Evolutionary conservation across 2,888 invertebrate species (phyloP), one percentile per base, ranked within the genome.

Genomic region (Apodemia mormo): DNA sequence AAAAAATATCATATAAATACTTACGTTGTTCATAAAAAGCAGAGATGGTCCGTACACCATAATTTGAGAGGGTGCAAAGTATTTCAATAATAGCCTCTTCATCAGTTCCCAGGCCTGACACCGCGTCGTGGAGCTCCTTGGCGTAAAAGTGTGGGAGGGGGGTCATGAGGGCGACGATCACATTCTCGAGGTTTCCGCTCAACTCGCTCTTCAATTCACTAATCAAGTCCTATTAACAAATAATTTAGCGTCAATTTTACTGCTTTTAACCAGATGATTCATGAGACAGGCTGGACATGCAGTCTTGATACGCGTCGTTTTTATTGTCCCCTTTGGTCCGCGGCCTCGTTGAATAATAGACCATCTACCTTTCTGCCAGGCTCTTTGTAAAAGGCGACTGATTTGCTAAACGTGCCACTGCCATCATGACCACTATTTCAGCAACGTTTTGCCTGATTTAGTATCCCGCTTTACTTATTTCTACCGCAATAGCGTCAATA

Each of bases 41-140:
- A 61, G 96, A 96, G 82, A 98, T 97, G 52, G 97, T 97, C 76
- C 96, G 95, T 81, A 98, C 97, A 79, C 97, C 97, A 80, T 97
- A 97, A 89, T 98, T 98, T 80, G 97, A 97, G 56, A 98, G 92
- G 0, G 98, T 97, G 93, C 98, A 98, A 69, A 98, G 94, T 82
- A 98, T 97, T 91, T 99, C 98, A 75, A 98, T 97, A 81, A 99
- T 96, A 67, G 97, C 97, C 82, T 97, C 97, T 82, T 98, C 97
- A 80, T 97, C 97, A 30, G 98, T 98, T 68, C 98, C 98, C 65
- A 97, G 66, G 45, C 98, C 98, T 76, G 96, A 89, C 71, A 98
- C 96, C 67, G 98, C 98, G 82, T 97, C 96, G 82, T 98, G 96
- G 69, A 98, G 92, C 85, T 97, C 97, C 89, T 97, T 96, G 71